phyloP scores from a whole-genome alignment of 2,797 vertebrate species.

The Botia kubotai region DNA sequence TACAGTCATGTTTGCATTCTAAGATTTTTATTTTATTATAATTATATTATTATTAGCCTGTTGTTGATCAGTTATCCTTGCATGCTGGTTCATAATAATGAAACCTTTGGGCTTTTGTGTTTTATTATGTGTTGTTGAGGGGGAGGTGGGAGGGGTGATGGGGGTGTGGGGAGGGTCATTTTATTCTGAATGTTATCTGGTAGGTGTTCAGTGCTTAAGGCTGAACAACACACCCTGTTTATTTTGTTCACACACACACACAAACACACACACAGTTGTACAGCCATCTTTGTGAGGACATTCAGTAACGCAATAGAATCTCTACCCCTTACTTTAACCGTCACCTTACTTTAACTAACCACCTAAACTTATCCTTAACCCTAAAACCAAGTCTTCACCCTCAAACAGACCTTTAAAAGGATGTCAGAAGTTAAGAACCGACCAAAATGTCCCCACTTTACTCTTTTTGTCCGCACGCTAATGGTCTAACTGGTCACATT shows the following conservation, averaged over 20 bases:
- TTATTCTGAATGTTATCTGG: conserved; percentile 81
- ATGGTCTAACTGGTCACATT: too few species aligned
- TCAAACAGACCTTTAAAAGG: too few species aligned
- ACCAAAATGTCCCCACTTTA: too few species aligned
- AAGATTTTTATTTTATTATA: conserved; percentile 86
- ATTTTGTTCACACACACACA: conserved; percentile 72
- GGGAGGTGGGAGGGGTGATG: conserved; percentile 57
- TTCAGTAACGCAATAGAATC: too few species aligned
- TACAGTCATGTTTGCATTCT: conserved; percentile 87
- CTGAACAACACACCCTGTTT: conserved; percentile 73
- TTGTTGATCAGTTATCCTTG: conserved; percentile 85
- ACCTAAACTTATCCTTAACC: too few species aligned
- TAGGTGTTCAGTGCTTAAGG: conserved; percentile 72
- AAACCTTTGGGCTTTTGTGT: conserved; percentile 80
- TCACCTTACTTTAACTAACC: too few species aligned
- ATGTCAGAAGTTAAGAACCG: too few species aligned
- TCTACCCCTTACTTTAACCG: too few species aligned
- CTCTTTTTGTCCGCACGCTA: too few species aligned
- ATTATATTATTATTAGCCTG: conserved; percentile 82
- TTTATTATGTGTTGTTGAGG: conserved; percentile 75
- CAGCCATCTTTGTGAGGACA: too few species aligned
- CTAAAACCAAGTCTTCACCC: too few species aligned
- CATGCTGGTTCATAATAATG: conserved; percentile 84
- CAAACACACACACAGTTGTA: conserved; percentile 55
- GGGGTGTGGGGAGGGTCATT: conserved; percentile 53